phyloP scores from a whole-genome alignment of 1,140 invertebrate genomes.

The Meteorus sp. region DNA sequence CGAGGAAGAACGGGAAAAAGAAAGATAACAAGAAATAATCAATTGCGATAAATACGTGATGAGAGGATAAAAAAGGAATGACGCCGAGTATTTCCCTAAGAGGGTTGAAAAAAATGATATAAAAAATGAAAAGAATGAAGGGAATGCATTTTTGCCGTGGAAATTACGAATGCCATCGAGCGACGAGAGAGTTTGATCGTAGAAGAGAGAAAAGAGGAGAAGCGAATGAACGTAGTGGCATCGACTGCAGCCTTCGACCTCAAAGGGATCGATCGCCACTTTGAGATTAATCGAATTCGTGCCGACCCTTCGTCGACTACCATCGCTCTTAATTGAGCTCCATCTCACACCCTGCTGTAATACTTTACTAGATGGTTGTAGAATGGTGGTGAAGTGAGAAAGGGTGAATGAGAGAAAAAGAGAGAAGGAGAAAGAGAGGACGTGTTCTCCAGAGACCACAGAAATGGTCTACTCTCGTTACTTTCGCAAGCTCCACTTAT shows the following conservation, averaged over 20 bases:
- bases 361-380: not conserved
- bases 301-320: slow-evolving; percentile 10
- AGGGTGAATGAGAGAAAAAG: no score
- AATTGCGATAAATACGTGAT: no score
- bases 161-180: slow-evolving; percentile 13
- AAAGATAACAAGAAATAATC: no score
- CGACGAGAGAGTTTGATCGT: slow-evolving; percentile 22
- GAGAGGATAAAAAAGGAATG: not conserved
- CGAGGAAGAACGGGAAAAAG: no score
- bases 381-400: no score
- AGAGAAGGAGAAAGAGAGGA: no score
- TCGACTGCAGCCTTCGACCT: slow-evolving; percentile 13
- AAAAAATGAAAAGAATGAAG: not conserved
- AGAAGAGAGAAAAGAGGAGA: not conserved
- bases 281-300: slow-evolving; percentile 25
- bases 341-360: not conserved
- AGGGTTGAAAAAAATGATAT: not conserved
- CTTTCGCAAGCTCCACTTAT: not conserved
- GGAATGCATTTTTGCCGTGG: slow-evolving; percentile 4
- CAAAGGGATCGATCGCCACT: slow-evolving; percentile 20
- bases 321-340: slow-evolving; percentile 16
- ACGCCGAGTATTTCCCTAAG: not conserved
- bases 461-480: not conserved
- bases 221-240: not conserved
- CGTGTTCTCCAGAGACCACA: not conserved